These are phyloP conservation scores for Mythimna pallens DNA, from an alignment of 2,888 invertebrate genomes.

Conservation along the genomic window DNA sequence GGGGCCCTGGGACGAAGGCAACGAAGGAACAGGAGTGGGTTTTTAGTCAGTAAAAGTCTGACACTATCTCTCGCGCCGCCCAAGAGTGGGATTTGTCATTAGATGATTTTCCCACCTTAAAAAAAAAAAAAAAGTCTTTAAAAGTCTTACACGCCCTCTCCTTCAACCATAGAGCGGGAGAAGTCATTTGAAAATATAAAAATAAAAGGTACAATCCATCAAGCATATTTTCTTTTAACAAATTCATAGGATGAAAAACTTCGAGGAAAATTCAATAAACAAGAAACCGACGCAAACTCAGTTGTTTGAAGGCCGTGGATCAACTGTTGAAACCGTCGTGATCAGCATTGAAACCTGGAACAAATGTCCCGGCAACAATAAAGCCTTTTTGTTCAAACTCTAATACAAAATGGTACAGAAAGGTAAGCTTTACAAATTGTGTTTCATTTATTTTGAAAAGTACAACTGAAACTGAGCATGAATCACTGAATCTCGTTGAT, in stretches of 20 bases:
- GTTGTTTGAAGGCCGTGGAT: constrained; percentile 3
- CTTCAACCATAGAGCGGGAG: too few relatives aligned
- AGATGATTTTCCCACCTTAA: too few relatives aligned
- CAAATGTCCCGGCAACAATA: constrained; percentile 28
- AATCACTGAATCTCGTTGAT: not conserved
- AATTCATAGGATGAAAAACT: not conserved
- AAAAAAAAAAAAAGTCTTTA: too few relatives aligned
- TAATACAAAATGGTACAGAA: constrained; percentile 29
- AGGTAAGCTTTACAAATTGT: constrained; percentile 46
- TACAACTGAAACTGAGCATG: not conserved
- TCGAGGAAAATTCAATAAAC: constrained; percentile 16
- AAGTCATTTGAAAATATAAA: too few relatives aligned
- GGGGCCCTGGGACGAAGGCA: too few relatives aligned
- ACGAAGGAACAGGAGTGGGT: too few relatives aligned
- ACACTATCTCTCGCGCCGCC: too few relatives aligned
- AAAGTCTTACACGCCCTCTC: too few relatives aligned
- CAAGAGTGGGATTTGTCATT: too few relatives aligned
- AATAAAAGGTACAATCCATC: too few relatives aligned
- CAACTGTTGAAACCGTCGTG: constrained; percentile 17
- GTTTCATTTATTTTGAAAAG: constrained; percentile 42
- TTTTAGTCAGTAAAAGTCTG: too few relatives aligned
- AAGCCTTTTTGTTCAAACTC: constrained; percentile 26
- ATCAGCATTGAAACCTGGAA: constrained; percentile 23
- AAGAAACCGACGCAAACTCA: not conserved
- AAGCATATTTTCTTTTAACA: not conserved